A percentile compares a stretch with the other conserved stretches of the same genome.
Evolutionary conservation across 2,113 vertebrate species (phyloP).

Genomic region (Cheirogaleus medius): DNA sequence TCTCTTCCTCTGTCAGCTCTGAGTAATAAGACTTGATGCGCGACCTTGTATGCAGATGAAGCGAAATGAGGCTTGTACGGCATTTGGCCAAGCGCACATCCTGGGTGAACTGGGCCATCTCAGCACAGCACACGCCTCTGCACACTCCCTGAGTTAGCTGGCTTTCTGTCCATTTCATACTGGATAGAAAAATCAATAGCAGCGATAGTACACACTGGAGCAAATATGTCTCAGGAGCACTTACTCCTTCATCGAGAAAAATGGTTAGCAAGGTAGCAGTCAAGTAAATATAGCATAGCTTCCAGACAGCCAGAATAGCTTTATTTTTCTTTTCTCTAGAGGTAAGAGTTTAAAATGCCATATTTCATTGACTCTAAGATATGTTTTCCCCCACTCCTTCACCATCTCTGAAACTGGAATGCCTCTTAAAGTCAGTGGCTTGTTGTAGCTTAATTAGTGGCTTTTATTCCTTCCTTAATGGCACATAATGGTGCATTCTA

Average conservation of each 20-base stretch:
- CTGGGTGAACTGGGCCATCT: neutral
- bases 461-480: neutral
- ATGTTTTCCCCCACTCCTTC: neutral
- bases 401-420: neutral
- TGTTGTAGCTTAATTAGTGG: neutral
- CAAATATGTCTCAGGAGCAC: neutral
- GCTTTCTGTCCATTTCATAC: neutral
- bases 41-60: fast-evolving
- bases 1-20: neutral
- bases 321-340: neutral
- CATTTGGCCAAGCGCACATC: neutral
- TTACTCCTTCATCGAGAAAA: neutral
- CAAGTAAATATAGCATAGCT: neutral
- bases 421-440: neutral
- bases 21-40: neutral
- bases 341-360: neutral
- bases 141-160: neutral
- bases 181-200: neutral
- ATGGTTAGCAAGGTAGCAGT: neutral
- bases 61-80: neutral
- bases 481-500: neutral
- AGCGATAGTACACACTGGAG: neutral
- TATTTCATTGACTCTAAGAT: neutral
- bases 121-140: fast-evolving
- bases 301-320: neutral